Evolutionary conservation across 2,888 invertebrate genomes (phyloP), one percentile per base, ranked within the genome.

Genomic region (Boloria euphrosyne): DNA sequence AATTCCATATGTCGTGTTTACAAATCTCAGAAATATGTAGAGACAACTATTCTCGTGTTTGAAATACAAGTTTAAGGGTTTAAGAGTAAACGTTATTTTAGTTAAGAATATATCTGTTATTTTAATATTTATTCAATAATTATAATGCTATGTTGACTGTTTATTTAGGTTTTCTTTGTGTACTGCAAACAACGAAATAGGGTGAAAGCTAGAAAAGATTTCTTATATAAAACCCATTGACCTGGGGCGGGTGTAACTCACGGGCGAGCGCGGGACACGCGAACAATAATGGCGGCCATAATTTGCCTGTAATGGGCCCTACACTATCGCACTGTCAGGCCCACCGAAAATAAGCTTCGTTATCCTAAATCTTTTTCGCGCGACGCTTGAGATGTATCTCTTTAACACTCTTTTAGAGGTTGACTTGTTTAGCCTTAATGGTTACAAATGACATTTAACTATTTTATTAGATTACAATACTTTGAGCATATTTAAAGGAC

Each of bases 311-410:
- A 90, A 89, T 90, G 90, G 89, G 87, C 85, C 85, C 84, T 87
- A 89, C 87, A 89, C 90, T 90, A 90, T 90, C 90, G 89, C 87
- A 81, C 86, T 90, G 90, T 90, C 90, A 88, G 87, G 84, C 80
- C 80, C 79, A 85, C 84, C 85, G 85, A 89, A 89, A 89, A 89
- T 90, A 90, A 89, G 86, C 86, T 88, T 81, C 84, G 71, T 74
- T 74, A 73, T 73, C 71, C 69, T 75, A 75, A 74, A 76, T 75
- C 74, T 76, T 73, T 83, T 75, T 75, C 73, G 71, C 70, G 74
- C 77, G 76, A 77, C 75, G 53, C 71, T 71, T 68, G 71, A 77
- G 78, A 79, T 79, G 77, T 77, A 81, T 75, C 79, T 79, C 78
- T 78, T 81, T 80, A 64, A 17, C 58, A 64, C 64, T 64, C 52